Conservation (phyloP, 1,140 invertebrate species). For the Eupeodes corollae region DNA sequence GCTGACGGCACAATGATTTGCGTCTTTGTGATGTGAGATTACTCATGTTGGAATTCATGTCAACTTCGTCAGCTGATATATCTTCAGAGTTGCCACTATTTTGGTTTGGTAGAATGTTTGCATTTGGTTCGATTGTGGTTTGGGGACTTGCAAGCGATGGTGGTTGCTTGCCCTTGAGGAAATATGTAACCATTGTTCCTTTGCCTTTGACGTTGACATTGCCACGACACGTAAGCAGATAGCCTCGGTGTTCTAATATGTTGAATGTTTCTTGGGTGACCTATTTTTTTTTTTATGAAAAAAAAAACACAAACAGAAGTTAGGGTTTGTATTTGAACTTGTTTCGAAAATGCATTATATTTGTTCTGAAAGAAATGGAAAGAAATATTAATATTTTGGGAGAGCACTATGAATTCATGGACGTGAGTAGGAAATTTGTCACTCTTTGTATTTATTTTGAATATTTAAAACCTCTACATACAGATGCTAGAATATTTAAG, state of each 20-base stretch:
- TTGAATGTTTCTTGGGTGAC: slow-evolving; percentile 79
- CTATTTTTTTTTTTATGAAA: slow-evolving; percentile 37
- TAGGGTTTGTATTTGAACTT: too few relatives aligned
- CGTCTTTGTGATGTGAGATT: slow-evolving; percentile 30
- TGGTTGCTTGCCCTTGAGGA: slow-evolving; percentile 51
- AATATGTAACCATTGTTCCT: slow-evolving; percentile 89
- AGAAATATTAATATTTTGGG: too few relatives aligned
- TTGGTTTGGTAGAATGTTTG: slow-evolving; percentile 6
- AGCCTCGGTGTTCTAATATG: slow-evolving; percentile 61
- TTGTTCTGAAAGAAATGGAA: too few relatives aligned
- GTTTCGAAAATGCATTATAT: too few relatives aligned
- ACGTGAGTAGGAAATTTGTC: too few relatives aligned
- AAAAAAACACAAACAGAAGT: not conserved
- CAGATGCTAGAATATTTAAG: too few relatives aligned
- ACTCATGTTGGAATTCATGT: slow-evolving; percentile 34
- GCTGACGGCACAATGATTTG: slow-evolving; percentile 33
- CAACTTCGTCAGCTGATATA: slow-evolving; percentile 22
- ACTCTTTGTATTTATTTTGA: too few relatives aligned
- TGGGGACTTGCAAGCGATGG: slow-evolving; percentile 4
- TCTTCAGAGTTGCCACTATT: slow-evolving; percentile 12
- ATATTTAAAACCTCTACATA: too few relatives aligned
- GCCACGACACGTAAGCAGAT: slow-evolving; percentile 65
- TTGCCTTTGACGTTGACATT: slow-evolving; percentile 86
- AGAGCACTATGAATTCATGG: too few relatives aligned
- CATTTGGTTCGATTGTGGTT: slow-evolving; percentile 5